A percentile compares a stretch with the other conserved stretches of the same genome.
Evolutionary conservation across 2,113 vertebrate genomes (phyloP).

Genomic region (Cygnus atratus): DNA sequence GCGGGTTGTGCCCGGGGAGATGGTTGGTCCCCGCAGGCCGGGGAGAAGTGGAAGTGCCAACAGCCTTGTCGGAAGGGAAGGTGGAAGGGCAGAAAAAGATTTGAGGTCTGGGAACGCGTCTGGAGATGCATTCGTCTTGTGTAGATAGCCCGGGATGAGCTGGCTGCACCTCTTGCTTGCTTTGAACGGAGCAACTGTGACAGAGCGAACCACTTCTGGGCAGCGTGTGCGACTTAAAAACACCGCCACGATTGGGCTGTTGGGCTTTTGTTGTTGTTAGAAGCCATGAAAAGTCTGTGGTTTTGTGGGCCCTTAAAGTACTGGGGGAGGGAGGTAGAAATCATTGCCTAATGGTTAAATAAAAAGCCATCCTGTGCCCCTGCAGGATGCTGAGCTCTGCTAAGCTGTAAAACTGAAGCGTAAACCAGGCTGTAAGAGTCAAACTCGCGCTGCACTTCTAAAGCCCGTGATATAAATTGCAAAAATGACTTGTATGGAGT

Average conservation of each 20-base stretch:
- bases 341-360: neutral
- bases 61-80: neutral
- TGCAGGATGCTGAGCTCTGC: neutral
- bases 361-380: neutral
- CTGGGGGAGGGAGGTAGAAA: neutral
- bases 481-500: neutral
- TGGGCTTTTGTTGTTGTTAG: neutral
- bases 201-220: neutral
- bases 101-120: neutral
- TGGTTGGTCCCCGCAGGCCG: neutral
- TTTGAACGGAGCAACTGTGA: neutral
- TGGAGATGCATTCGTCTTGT: neutral
- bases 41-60: neutral
- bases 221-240: neutral
- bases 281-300: neutral
- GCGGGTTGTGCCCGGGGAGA: neutral
- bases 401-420: neutral
- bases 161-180: neutral
- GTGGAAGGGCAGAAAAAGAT: neutral
- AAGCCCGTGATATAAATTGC: neutral
- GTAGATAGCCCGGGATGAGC: neutral
- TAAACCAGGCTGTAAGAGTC: neutral
- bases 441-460: neutral
- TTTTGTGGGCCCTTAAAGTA: neutral
- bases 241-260: fast-evolving